Evolutionary conservation across 2,797 vertebrate species (phyloP).

Genomic region (Mionectes olivaceus): DNA sequence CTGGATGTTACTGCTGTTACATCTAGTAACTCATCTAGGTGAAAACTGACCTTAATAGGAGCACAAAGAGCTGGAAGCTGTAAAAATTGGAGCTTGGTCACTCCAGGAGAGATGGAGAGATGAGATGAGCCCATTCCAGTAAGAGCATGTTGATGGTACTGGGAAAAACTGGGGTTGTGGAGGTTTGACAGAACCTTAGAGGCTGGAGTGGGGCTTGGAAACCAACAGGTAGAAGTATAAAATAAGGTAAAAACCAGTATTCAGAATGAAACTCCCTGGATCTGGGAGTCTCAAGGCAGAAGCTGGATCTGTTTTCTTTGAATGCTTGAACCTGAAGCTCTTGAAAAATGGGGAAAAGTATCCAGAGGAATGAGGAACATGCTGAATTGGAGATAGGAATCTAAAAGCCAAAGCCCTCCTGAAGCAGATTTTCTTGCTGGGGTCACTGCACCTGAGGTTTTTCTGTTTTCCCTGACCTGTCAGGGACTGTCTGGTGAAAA

Average conservation of each 20-base stretch:
- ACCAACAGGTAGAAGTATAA: fast-evolving
- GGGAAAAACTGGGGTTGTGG: not conserved
- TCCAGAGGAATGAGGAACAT: constrained; percentile 52
- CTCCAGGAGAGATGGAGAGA: not conserved
- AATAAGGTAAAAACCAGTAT: not conserved
- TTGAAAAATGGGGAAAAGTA: not conserved
- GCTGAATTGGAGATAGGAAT: not conserved
- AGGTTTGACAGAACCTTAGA: not conserved
- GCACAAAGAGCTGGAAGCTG: not conserved
- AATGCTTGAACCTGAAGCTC: not conserved
- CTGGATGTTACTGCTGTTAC: not conserved
- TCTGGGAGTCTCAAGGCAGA: not conserved
- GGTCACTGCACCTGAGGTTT: constrained; percentile 33
- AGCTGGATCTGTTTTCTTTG: not conserved
- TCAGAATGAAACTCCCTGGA: not conserved
- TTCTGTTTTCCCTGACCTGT: not conserved
- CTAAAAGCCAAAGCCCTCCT: constrained; percentile 33
- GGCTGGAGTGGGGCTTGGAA: not conserved
- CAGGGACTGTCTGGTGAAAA: not conserved
- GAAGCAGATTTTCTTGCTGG: constrained; percentile 21
- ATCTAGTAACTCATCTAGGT: not conserved
- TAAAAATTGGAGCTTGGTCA: not conserved
- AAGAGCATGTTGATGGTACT: not conserved
- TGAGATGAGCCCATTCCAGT: not conserved
- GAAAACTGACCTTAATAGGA: not conserved